Percentiles rank a stretch among this genome's conserved stretches.
Conservation (phyloP, 2,113 vertebrate genomes). For the Melanotaenia duboulayi region DNA sequence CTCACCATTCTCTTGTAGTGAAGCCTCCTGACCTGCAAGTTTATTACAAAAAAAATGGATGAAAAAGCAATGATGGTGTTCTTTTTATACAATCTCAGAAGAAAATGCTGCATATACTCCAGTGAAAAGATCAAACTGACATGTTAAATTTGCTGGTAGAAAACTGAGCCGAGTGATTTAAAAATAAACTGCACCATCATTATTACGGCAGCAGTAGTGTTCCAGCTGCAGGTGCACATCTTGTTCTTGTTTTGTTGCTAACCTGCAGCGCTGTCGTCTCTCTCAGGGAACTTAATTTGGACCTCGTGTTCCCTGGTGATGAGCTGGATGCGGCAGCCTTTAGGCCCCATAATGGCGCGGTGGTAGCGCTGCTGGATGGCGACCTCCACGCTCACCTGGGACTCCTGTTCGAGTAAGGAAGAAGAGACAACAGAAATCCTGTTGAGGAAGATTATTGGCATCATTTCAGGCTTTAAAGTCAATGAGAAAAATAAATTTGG, state of each 20-base stretch:
- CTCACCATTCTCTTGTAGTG: conserved; percentile 81
- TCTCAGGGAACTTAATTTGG: conserved; percentile 87
- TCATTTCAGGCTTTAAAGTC: neutral
- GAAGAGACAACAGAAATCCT: conserved; percentile 19
- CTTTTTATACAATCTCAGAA: too few species aligned
- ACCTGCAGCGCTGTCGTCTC: conserved; percentile 83
- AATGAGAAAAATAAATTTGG: too few species aligned
- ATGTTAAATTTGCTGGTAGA: neutral
- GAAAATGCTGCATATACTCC: too few species aligned
- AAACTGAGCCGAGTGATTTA: neutral
- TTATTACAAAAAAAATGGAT: neutral
- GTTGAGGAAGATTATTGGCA: neutral
- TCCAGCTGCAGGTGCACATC: too few species aligned
- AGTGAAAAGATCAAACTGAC: too few species aligned
- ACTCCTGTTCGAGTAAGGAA: conserved; percentile 71
- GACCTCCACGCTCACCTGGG: conserved; percentile 84
- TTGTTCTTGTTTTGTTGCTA: conserved; percentile 1
- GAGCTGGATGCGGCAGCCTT: conserved; percentile 83
- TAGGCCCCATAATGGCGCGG: conserved; percentile 84
- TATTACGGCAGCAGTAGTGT: too few species aligned
- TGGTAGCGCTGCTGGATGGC: conserved; percentile 85
- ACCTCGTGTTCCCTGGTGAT: conserved; percentile 85
- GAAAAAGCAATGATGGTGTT: neutral
- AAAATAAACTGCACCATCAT: neutral
- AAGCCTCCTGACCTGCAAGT: conserved; percentile 76